Percentiles rank a stretch among this genome's conserved stretches.
phyloP scores from a whole-genome alignment of 2,797 vertebrate genomes.

The Siniperca scherzeri region DNA sequence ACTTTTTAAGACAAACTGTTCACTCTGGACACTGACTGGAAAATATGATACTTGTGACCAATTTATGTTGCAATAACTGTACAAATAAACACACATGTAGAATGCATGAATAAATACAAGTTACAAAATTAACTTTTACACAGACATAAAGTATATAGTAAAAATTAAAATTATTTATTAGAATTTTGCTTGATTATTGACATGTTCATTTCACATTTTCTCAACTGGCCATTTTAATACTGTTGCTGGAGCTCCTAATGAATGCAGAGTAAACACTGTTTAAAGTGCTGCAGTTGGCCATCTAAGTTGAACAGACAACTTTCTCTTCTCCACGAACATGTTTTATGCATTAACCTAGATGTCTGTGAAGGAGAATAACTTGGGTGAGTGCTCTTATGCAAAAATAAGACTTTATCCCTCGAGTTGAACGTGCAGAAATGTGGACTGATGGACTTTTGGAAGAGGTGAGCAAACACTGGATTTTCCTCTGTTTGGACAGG shows the following conservation, averaged over 20 bases:
- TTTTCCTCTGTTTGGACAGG: constrained; percentile 61
- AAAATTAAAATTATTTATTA: no score
- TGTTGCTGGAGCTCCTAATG: neutral
- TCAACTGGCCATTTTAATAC: neutral
- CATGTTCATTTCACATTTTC: neutral
- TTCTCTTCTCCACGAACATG: neutral
- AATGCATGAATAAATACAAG: neutral
- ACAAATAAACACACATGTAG: neutral
- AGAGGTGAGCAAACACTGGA: constrained; percentile 69
- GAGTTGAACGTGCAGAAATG: constrained; percentile 55
- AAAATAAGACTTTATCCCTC: constrained; percentile 70
- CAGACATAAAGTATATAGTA: neutral
- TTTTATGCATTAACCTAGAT: neutral
- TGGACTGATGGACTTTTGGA: constrained; percentile 74
- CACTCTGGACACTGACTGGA: neutral
- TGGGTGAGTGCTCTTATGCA: constrained; percentile 25
- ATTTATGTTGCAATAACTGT: neutral
- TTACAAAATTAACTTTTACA: neutral
- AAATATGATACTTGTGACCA: neutral
- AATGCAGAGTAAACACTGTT: constrained; percentile 1
- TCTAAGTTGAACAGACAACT: neutral
- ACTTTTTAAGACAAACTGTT: neutral
- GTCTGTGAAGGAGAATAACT: constrained; percentile 9
- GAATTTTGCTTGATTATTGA: neutral
- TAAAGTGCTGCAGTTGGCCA: neutral